Evolutionary conservation across 2,797 vertebrate species (phyloP).

Genomic region (Amblyopsis hoosieri): DNA sequence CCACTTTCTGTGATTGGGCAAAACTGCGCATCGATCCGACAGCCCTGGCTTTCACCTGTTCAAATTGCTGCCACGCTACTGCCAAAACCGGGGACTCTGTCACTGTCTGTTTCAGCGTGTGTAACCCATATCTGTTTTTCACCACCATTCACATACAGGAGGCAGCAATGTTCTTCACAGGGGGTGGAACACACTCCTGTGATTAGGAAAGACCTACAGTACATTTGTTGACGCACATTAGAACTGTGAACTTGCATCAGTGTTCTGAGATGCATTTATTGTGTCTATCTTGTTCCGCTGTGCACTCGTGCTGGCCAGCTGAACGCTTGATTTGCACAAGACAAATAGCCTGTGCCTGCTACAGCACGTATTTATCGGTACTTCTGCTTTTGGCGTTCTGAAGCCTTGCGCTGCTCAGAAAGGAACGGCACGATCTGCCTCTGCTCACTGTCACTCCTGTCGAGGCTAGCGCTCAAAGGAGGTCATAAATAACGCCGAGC

Average conservation of each 20-base stretch:
- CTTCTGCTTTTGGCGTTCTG: constrained; percentile 58
- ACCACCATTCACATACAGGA: constrained; percentile 99
- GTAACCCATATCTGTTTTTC: constrained; percentile 93
- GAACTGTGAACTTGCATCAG: no score
- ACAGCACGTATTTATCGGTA: constrained; percentile 34
- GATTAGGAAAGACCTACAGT: constrained; percentile 3
- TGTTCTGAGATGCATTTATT: no score
- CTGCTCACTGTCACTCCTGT: constrained; percentile 72
- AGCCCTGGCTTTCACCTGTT: constrained; percentile 88
- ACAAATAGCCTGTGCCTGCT: constrained; percentile 14
- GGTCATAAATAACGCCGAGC: constrained; percentile 77
- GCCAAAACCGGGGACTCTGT: constrained; percentile 87
- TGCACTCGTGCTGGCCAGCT: no score
- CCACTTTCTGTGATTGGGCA: constrained; percentile 98
- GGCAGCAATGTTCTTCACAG: constrained; percentile 81
- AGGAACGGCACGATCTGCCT: constrained; percentile 74
- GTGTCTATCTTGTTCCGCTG: no score
- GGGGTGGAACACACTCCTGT: constrained; percentile 81
- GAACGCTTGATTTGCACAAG: constrained; percentile 2
- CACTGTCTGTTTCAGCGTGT: constrained; percentile 88
- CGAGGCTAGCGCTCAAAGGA: constrained; percentile 69
- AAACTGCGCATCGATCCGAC: constrained; percentile 89
- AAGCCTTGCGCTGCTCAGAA: constrained; percentile 58
- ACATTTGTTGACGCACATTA: no score
- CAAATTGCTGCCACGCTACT: constrained; percentile 89